These are phyloP conservation scores for Acromyrmex echinatior DNA, from an alignment of 1,140 invertebrate genomes.

Conservation along the genomic window DNA sequence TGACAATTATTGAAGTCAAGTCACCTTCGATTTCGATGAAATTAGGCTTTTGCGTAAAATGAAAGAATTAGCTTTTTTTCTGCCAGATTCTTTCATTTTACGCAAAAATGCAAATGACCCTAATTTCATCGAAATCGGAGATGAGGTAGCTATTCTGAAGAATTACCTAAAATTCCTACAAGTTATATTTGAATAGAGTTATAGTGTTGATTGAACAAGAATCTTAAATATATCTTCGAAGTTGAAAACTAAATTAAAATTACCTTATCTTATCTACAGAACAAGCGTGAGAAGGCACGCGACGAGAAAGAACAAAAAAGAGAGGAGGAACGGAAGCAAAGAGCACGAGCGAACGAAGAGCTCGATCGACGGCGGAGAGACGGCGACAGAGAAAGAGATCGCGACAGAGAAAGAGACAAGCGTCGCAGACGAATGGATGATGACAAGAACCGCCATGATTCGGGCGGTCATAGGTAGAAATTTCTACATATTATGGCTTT, in stretches of 20 bases:
- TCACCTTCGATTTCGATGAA: too few species aligned
- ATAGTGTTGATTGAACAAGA: too few species aligned
- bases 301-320: slow-evolving; percentile 89
- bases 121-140: too few species aligned
- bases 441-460: slow-evolving; percentile 82
- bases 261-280: slow-evolving; percentile 76
- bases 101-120: too few species aligned
- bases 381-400: slow-evolving; percentile 80
- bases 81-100: too few species aligned
- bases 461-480: slow-evolving; percentile 78
- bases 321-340: slow-evolving; percentile 88
- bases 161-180: too few species aligned
- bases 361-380: slow-evolving; percentile 83
- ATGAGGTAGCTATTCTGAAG: too few species aligned
- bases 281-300: slow-evolving; percentile 89
- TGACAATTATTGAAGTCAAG: too few species aligned
- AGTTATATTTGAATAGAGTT: too few species aligned
- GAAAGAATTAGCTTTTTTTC: too few species aligned
- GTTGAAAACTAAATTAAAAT: slow-evolving; percentile 3
- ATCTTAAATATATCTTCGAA: neutral
- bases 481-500: neutral
- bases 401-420: slow-evolving; percentile 83
- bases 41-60: too few species aligned
- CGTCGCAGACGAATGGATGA: slow-evolving; percentile 84
- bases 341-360: slow-evolving; percentile 86